Base-by-base conservation (phyloP, 2,113 vertebrate species). In the Argyrosomus japonicus region DNA sequence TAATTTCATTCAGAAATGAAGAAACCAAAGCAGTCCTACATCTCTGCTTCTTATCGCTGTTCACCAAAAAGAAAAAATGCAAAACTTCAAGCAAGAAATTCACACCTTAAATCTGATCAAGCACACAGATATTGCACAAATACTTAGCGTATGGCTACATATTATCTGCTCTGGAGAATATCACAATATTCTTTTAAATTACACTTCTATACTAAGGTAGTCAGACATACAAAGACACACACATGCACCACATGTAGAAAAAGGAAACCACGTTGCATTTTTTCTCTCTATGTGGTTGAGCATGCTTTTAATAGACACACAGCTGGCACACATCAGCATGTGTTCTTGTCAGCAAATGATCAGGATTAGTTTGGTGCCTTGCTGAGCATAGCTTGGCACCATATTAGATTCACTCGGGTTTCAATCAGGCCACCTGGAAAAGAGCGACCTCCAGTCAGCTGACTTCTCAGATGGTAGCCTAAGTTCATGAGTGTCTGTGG, bases 401-500 rank as follows among this genome's bases (percentile, higher is more conserved):
- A 48, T 27, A 71, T 83, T 62, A 88, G 36, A 72, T 81, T 85
- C 92, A 94, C 91, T 94, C 79, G 86, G 90, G 87, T 87, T 85
- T 87, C 90, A 93, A 93, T 76, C 90, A 93, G 88, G 77, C 90
- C 95, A 97, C 96, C 96, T 97, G 94, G 89, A 86, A 93, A 87
- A 93, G 93, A 88, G 79, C 83, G 90, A 64, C 92, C 94, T 91
- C 83, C 93, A 85, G 94, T 90, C 85, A 95, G 93, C 87, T 93
- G 95, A 84, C 91, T 89, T 91, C 94, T 96, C 94, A 95, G 93
- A 77, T 85, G 93, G 91, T 84, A 89, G 90, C 94, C 95, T 93
- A 97, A 96, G 85, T 90, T 95, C 95, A 95, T 88, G 79, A 98
- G 88, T 90, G 91, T 95, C 87, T 86, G 94, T 69, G 95, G 95